These are phyloP conservation scores for Cololabis saira DNA, from an alignment of 2,113 vertebrate species.

Conservation along the genomic window DNA sequence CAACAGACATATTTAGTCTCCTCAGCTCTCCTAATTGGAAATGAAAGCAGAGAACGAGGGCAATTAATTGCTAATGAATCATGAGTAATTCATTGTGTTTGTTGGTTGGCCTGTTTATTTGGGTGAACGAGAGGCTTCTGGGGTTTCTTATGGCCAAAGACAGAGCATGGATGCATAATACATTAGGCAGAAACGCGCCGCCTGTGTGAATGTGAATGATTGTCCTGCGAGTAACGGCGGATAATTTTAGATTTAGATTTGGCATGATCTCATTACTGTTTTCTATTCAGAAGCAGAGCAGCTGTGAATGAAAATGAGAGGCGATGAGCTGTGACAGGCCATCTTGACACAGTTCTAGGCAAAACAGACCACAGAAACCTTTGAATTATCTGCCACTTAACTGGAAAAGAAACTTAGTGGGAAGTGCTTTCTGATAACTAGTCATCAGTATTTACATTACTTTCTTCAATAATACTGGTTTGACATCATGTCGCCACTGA, in stretches of 20 bases:
- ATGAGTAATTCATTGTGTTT: slow-evolving; percentile 86
- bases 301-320: slow-evolving; percentile 38
- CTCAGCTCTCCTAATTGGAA: slow-evolving; percentile 80
- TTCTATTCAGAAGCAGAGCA: slow-evolving; percentile 48
- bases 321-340: slow-evolving; percentile 33
- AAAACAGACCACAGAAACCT: background rate
- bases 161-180: slow-evolving; percentile 76
- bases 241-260: slow-evolving; percentile 63
- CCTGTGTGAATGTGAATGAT: slow-evolving; percentile 58
- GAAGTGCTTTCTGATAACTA: slow-evolving; percentile 4
- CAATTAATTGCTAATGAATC: slow-evolving; percentile 85
- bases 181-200: slow-evolving; percentile 55
- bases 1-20: slow-evolving; percentile 73
- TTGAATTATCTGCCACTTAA: slow-evolving; percentile 12
- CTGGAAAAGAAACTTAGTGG: background rate
- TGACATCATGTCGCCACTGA: background rate
- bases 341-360: slow-evolving; percentile 47
- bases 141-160: slow-evolving; percentile 77
- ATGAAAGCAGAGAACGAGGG: slow-evolving; percentile 80
- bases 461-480: background rate
- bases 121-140: slow-evolving; percentile 70
- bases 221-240: slow-evolving; percentile 56
- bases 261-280: slow-evolving; percentile 58
- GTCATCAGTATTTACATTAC: background rate
- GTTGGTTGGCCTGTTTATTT: slow-evolving; percentile 80